Evolutionary conservation across 2,888 invertebrate genomes (phyloP).

Genomic region (Anagyrus pseudococci): DNA sequence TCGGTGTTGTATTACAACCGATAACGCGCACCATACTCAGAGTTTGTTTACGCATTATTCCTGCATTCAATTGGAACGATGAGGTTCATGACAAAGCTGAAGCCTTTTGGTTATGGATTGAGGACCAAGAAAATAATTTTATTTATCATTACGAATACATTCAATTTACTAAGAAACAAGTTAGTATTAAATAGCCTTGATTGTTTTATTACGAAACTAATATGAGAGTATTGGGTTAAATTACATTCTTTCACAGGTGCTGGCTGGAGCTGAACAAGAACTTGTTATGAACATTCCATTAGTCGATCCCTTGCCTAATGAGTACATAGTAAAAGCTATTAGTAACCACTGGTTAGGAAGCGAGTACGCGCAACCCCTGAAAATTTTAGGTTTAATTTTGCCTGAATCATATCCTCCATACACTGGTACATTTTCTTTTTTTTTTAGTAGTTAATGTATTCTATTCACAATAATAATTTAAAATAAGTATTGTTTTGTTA

Average conservation of each 20-base stretch:
- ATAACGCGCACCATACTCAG: conserved; percentile 92
- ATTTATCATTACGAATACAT: conserved; percentile 97
- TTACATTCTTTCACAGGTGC: conserved; percentile 51
- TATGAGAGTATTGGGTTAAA: conserved; percentile 13
- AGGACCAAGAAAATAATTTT: conserved; percentile 91
- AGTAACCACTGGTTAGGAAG: conserved; percentile 85
- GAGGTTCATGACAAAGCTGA: conserved; percentile 88
- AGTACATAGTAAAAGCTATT: conserved; percentile 86
- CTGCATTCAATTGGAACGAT: conserved; percentile 86
- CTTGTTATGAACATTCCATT: conserved; percentile 95
- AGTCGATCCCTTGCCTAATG: conserved; percentile 86
- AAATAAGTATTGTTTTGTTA: no score
- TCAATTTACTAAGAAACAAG: conserved; percentile 81
- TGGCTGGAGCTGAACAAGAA: conserved; percentile 77
- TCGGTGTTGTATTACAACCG: conserved; percentile 88
- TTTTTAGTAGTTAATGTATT: no score
- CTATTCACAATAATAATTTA: conserved; percentile 6
- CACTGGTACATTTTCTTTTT: conserved; percentile 69
- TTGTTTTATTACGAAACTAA: no score
- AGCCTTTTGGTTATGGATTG: conserved; percentile 97
- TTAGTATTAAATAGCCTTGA: no score
- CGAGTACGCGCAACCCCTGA: conserved; percentile 68
- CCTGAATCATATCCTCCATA: conserved; percentile 92
- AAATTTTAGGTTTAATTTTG: conserved; percentile 86
- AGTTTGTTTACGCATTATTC: conserved; percentile 79